Evolutionary conservation across 2,888 invertebrate genomes (phyloP), one percentile per base, ranked within the genome.

Genomic region (Nomada ferruginata): DNA sequence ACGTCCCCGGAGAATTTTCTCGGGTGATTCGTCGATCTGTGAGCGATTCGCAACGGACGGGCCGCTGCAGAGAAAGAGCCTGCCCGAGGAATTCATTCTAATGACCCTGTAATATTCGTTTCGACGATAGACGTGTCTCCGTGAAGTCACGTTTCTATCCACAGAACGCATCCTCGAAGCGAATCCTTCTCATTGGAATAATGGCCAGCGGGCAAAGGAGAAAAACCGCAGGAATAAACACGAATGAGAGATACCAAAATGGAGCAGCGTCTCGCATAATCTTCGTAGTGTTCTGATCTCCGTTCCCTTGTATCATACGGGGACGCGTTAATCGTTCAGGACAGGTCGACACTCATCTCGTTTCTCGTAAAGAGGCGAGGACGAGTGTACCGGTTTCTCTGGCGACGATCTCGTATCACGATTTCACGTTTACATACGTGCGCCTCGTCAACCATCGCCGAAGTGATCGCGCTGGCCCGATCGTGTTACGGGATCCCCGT

Each of bases 271-370:
- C 2, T 42, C 42, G 20, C 23, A 63, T 57, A 63, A 78, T 78
- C 80, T 68, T 59, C 52, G 0, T 15, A 69, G 68, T 64, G 76
- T 75, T 80, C 82, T 73, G 76, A 80, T 85, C 87, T 75, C 80
- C 85, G 82, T 83, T 79, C 83, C 74, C 86, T 75, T 68, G 85
- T 36, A 36, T 82, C 89, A 91, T 90, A 91, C 89, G 91, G 81
- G 87, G 90, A 90, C 92, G 83, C 89, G 90, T 87, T 92, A 92
- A 93, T 92, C 91, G 91, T 90, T 89, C 84, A 85, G 83, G 92
- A 92, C 91, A 91, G 90, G 90, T 89, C 91, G 91, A 91, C 91
- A 90, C 90, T 90, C 90, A 89, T 89, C 90, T 85, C 23, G 70
- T 86, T 87, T 85, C 87, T 63, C n/a, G 78, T 70, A 75, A 79